phyloP scores from a whole-genome alignment of 1,140 invertebrate genomes.

The Atopsyche davidsoni region DNA sequence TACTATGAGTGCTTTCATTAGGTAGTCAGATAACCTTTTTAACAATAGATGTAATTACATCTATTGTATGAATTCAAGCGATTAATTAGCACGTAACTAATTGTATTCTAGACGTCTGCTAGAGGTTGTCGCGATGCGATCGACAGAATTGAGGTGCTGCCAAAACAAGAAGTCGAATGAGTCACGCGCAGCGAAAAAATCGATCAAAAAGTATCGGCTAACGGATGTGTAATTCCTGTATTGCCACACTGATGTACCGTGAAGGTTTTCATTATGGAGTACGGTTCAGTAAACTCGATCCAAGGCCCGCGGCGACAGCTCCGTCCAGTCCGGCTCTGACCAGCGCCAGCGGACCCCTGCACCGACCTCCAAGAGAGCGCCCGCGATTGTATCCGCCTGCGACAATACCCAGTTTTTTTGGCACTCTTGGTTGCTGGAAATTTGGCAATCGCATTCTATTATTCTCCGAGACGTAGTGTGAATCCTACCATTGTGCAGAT shows the following conservation, averaged over 20 bases:
- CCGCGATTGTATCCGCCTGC: constrained; percentile 20
- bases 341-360: constrained; percentile 14
- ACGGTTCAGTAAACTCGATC: constrained; percentile 21
- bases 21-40: too few species aligned
- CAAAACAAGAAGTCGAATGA: too few species aligned
- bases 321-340: constrained; percentile 9
- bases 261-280: constrained; percentile 14
- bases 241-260: constrained; percentile 8
- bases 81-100: too few species aligned
- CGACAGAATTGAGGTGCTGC: too few species aligned
- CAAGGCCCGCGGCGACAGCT: constrained; percentile 8
- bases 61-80: too few species aligned
- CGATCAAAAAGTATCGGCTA: background rate
- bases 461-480: constrained; percentile 36
- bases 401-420: constrained; percentile 20
- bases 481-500: constrained; percentile 47
- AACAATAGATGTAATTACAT: too few species aligned
- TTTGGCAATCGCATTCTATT: constrained; percentile 33
- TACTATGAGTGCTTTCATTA: too few species aligned
- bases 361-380: constrained; percentile 23
- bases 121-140: too few species aligned
- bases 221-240: constrained; percentile 22
- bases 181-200: too few species aligned
- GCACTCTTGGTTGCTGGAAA: constrained; percentile 23
- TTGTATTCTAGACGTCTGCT: too few species aligned